Evolutionary conservation across 2,113 vertebrate genomes (phyloP), one percentile per base, ranked within the genome.

Genomic region (Rattus rattus): DNA sequence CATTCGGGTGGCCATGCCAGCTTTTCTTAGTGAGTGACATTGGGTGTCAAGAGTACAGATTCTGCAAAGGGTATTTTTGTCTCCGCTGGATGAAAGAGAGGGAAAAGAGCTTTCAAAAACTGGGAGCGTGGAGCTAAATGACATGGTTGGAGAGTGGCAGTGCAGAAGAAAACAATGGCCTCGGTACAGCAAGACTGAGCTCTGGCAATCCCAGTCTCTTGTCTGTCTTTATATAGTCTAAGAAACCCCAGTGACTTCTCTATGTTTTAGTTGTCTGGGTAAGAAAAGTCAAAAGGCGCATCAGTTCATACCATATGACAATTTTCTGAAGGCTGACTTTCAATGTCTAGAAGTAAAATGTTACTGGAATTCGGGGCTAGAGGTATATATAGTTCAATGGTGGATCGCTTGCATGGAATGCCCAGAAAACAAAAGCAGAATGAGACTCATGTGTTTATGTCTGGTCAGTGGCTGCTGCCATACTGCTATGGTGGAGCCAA

Each of bases 51-150:
- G 70, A 76, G n/a, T 43, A 54, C 7, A 94, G 43, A 70, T 22
- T 90, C n/a, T 87, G 72, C 83, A 79, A 88, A 87, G 11, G 36
- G 56, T 47, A 39, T 24, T 28, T 63, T 54, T 59, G 86, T 47
- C 39, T 91, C 59, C 17, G 59, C 85, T 76, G 17, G 36, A 19
- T 63, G 39, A 84, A 11, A 79, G 63, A 49, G 83, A 19, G 19
- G 20, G 47, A 49, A 61, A 85, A 88, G 49, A 67, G n/a, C 28
- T 76, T 96, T 92, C 20, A 88, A 96, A 96, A 94, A 49, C 36
- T n/a, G 33, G 52, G 52, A 69, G 65, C 12, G 56, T 43, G 67
- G 9, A 69, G 19, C 24, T 49, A 79, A 91, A 86, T 33, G 36
- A 72, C 17, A n/a, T 10, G n/a, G 70, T 69, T 9, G 22, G 83